Conservation (phyloP, 2,797 vertebrate species). For the Chromis chromis region DNA sequence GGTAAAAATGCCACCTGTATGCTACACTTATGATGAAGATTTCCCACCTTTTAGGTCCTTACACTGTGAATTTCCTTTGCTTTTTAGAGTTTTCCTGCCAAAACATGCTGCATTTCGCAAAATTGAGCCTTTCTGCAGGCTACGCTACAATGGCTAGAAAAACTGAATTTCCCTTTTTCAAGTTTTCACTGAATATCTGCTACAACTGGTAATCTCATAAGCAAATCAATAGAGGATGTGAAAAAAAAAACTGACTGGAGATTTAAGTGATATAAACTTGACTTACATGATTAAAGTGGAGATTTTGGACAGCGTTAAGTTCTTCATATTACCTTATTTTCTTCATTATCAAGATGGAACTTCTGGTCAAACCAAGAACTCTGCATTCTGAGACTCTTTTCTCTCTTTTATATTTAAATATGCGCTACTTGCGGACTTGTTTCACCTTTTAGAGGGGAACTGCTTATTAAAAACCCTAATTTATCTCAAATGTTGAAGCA, state of each 20-base stretch:
- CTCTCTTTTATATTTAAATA: slow-evolving; percentile 36
- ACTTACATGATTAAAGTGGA: slow-evolving; percentile 8
- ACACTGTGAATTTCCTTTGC: slow-evolving; percentile 6
- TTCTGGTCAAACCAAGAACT: slow-evolving; percentile 23
- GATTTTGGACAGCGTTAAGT: slow-evolving; percentile 10
- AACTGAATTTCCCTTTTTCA: slow-evolving; percentile 64
- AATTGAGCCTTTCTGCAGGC: slow-evolving; percentile 23
- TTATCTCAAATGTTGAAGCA: slow-evolving; percentile 74
- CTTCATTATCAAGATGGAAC: slow-evolving; percentile 24
- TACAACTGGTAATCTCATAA: slow-evolving; percentile 27
- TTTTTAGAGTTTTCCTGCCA: slow-evolving; percentile 29
- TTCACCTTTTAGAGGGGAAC: slow-evolving; percentile 45
- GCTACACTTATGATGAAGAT: slow-evolving; percentile 23
- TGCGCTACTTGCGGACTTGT: slow-evolving; percentile 43
- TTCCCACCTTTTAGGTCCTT: slow-evolving; percentile 62
- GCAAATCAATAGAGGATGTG: slow-evolving; percentile 30
- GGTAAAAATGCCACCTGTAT: slow-evolving; percentile 5
- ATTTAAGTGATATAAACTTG: slow-evolving; percentile 17
- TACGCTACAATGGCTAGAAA: slow-evolving; percentile 36
- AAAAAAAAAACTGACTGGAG: slow-evolving; percentile 7
- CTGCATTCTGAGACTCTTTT: slow-evolving; percentile 13
- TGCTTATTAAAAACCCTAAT: slow-evolving; percentile 55
- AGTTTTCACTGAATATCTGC: slow-evolving; percentile 32
- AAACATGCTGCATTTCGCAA: slow-evolving; percentile 31
- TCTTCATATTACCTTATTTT: slow-evolving; percentile 40